phyloP scores from a whole-genome alignment of 2,113 vertebrate species.

The Guaruba guarouba region DNA sequence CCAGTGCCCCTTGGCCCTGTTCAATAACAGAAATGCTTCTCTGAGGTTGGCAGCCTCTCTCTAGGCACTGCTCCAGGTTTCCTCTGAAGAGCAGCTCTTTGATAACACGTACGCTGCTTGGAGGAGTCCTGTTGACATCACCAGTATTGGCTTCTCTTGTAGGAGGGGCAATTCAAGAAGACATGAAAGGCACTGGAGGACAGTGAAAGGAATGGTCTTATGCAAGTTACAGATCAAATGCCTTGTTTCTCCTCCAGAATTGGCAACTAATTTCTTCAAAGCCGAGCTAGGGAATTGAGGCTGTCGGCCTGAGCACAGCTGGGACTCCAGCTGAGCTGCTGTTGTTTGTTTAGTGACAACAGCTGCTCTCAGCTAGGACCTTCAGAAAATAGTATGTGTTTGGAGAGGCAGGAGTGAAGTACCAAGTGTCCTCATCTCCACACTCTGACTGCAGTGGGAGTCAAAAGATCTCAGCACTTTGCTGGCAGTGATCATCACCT shows the following conservation, averaged over 20 bases:
- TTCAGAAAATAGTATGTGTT: not conserved
- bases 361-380: not conserved
- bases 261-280: not conserved
- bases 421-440: not conserved
- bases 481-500: not conserved
- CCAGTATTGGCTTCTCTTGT: not conserved
- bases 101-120: not conserved
- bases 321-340: not conserved
- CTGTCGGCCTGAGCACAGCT: not conserved
- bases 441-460: not conserved
- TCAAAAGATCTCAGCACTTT: not conserved
- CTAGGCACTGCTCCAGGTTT: not conserved
- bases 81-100: not conserved
- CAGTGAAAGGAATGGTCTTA: not conserved
- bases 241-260: not conserved
- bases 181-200: not conserved
- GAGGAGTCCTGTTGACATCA: not conserved
- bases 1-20: not conserved
- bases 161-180: not conserved
- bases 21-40: not conserved
- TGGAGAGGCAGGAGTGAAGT: not conserved
- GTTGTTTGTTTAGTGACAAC: not conserved
- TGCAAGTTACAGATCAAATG: rapidly evolving
- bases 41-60: not conserved
- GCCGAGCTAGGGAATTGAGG: not conserved